Base-by-base conservation (phyloP, 2,797 vertebrate genomes). In the Natrix natrix region DNA sequence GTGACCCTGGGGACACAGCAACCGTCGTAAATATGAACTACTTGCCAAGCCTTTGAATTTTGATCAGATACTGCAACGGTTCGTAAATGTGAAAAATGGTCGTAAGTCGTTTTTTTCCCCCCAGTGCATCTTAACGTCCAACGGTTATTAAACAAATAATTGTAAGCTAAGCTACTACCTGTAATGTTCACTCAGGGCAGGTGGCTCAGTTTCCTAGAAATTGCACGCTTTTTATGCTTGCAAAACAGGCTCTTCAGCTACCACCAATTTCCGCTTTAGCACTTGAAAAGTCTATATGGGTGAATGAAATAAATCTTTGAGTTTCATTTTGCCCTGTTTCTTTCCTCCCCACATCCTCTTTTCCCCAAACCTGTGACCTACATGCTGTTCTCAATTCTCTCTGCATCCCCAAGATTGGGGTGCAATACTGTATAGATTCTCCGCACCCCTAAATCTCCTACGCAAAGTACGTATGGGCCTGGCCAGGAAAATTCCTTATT, bases 91-190 rank as follows among this genome's bases (percentile, higher is more conserved):
- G 74, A 22, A 43, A 43, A 43, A 37, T 10, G 16, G 17, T 10
- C 0, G 32, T 37, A 37, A 37, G 32, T 78, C 17, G 1, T 3
- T 20, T 43, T 43, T 14, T 4, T 0, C 1, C 3, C 1, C 32
- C 7, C 74, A 74, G n/a, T 17, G 16, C 17, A 0, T 22, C 3
- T 22, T 4, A 22, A 43, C 8, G 22, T 43, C 20, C 17, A 43
- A 2, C 17, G 1, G 74, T 22, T 17, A 43, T 17, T 22, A 43
- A 43, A 43, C 0, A 0, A 43, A 37, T 22, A 8, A 22, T 43
- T 22, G 37, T 10, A 43, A 78, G 4, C 0, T 3, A 7, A 43
- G 32, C 32, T 63, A 11, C 32, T 20, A 37, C 32, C 32, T 8
- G 16, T 78, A 43, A 22, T 43, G 43, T 78, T 43, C 8, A 12